Evolutionary conservation across 2,888 invertebrate genomes (phyloP), one percentile per base, ranked within the genome.

Genomic region (Orthonychiurus folsomi): DNA sequence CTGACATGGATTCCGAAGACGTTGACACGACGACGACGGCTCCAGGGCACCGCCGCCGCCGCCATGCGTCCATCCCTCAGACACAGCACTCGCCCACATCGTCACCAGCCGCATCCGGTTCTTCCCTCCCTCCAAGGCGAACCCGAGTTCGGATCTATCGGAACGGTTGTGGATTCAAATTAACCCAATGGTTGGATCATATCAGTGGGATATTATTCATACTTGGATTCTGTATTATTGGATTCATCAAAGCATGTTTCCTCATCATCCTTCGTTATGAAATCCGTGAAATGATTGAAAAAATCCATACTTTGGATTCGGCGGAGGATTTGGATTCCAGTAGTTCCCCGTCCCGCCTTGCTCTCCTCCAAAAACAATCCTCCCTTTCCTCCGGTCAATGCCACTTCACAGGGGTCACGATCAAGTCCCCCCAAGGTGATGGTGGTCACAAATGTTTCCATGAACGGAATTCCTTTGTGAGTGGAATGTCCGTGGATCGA

Each of bases 261-360:
- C 84, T 90, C 70, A 89, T 88, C 64, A 89, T 90, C 73, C 82
- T 90, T 73, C 84, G 89, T 61, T 88, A 88, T 80, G 89, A 90
- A 81, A 89, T 90, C 75, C 84, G 87, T 71, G 91, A 91, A 78
- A 91, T 91, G 91, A 89, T 91, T 76, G 89, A 89, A 77, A 91
- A 91, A 80, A 91, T 91, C 76, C 85, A 87, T 75, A 83, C 90
- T 76, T 80, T 91, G 66, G 84, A 84, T 74, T 59, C 61, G 9
- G 71, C 69, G 21, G 62, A 25, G 50, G 25, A 23, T n/a, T 12
- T 2, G 3, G 28, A 65, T 15, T 64, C 63, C 24, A 55, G 66
- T 28, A 3, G 2, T 18, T 50, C 26, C 3, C 50, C 50, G 2
- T 3, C 28, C 18, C 52, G 18, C 20, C 48, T 21, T 15, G 5